Percentiles rank a stretch among this genome's conserved stretches.
phyloP scores from a whole-genome alignment of 35 echinoderm and acorn worm genomes.

The Nesometra sesokonis region DNA sequence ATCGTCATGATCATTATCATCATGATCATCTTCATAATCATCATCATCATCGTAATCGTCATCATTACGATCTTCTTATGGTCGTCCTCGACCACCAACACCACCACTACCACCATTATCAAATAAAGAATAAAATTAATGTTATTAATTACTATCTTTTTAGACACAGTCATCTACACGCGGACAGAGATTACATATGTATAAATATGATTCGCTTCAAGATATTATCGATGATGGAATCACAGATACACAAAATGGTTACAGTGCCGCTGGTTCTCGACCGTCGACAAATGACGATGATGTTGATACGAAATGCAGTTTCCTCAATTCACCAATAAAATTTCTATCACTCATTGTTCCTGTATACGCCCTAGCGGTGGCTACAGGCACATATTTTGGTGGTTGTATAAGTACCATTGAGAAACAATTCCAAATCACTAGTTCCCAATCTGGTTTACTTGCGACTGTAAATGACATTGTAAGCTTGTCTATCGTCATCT shows the following conservation, averaged over 20 bases:
- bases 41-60: too few species aligned
- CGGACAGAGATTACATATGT: background rate
- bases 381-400: background rate
- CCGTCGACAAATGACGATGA: background rate
- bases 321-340: background rate
- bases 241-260: background rate
- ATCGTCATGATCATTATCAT: too few species aligned
- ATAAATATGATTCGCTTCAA: background rate
- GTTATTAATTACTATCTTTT: background rate
- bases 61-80: too few species aligned
- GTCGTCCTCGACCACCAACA: too few species aligned
- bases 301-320: background rate
- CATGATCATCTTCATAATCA: too few species aligned
- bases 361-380: background rate
- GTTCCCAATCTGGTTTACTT: constrained; percentile 7
- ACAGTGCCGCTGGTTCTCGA: background rate
- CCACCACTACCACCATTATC: too few species aligned
- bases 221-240: background rate
- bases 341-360: background rate
- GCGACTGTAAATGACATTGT: constrained; percentile 27
- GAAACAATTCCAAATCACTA: constrained; percentile 34
- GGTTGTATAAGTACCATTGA: constrained; percentile 27
- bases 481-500: constrained; percentile 9
- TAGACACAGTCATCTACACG: background rate
- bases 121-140: too few species aligned